Evolutionary conservation across 2,113 vertebrate genomes (phyloP), one percentile per base, ranked within the genome.

Genomic region (Ictidomys tridecemlineatus): DNA sequence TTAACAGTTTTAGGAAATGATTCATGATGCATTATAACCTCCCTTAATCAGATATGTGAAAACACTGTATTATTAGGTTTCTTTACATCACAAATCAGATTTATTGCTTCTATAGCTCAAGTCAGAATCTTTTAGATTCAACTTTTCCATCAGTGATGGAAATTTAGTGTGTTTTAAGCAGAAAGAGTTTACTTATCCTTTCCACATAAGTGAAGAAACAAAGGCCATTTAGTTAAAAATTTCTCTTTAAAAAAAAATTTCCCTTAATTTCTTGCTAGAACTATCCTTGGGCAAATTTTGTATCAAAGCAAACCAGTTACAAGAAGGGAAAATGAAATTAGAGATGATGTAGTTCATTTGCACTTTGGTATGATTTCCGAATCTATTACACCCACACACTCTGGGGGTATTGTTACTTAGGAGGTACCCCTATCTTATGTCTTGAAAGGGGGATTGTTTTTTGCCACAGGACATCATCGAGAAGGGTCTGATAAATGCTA

Each of bases 1-100:
- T 48, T 67, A 69, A 83, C 18, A 86, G 67, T 4, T 6, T 48
- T 89, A 93, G 92, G 63, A 92, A 93, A 80, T 97, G 56, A 94
- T 92, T 94, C 70, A 83, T 82, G 32, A 69, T 80, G 18, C 45
- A 95, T 32, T 89, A 84, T 56, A 45, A 70, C 58, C 30, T 95
- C 37, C 88, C 58, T 63, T 87, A 80, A 70, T 84, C 72, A 92
- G 63, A 76, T 26, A 34, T 53, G 30, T 90, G 58, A 80, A 96
- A 95, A 86, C 89, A 45, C 10, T 61, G 0, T 53, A 95, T 58
- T 67, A 39, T 30, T 91, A 37, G 30, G 20, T 58, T 87, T 42
- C 93, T 73, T 63, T 76, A 39, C 91, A 83, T 45, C 37, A 56
- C 37, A 72, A 56, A 39, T 80, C 77, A 69, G 58, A 72, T 76